Evolutionary conservation across 2,797 vertebrate species (phyloP).

Genomic region (Coracias cyanogaster): DNA sequence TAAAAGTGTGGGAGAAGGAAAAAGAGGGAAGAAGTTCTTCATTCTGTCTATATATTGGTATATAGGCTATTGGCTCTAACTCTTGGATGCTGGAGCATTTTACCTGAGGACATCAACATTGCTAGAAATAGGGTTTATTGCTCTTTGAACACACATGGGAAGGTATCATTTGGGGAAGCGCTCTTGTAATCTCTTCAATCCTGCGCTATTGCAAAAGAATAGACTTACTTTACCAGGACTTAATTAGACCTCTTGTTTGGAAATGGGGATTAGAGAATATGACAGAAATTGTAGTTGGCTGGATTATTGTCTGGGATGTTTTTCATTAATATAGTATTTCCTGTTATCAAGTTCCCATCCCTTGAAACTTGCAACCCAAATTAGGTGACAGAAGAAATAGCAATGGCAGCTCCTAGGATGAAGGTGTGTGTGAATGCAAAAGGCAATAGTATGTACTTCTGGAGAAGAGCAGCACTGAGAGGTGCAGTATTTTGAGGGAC

Average conservation of each 20-base stretch:
- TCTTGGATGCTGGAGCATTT: neutral
- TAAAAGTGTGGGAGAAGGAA: neutral
- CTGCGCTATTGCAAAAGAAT: neutral
- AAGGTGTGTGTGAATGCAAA: neutral
- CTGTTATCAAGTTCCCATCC: neutral
- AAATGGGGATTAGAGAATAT: neutral
- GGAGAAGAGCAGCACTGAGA: neutral
- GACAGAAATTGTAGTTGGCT: neutral
- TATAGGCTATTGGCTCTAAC: neutral
- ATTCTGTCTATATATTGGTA: neutral
- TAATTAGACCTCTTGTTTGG: neutral
- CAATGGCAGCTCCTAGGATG: neutral
- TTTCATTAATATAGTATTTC: neutral
- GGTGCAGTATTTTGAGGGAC: neutral
- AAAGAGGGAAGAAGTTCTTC: neutral
- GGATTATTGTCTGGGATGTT: neutral
- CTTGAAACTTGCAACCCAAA: neutral
- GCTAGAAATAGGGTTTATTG: neutral
- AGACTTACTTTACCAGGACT: neutral
- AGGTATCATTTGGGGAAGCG: neutral
- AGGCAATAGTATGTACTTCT: neutral
- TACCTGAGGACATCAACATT: neutral
- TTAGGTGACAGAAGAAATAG: neutral
- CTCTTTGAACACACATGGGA: neutral
- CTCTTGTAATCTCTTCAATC: neutral